Evolutionary conservation across 2,797 vertebrate species (phyloP).

Genomic region (Meda fulgida): DNA sequence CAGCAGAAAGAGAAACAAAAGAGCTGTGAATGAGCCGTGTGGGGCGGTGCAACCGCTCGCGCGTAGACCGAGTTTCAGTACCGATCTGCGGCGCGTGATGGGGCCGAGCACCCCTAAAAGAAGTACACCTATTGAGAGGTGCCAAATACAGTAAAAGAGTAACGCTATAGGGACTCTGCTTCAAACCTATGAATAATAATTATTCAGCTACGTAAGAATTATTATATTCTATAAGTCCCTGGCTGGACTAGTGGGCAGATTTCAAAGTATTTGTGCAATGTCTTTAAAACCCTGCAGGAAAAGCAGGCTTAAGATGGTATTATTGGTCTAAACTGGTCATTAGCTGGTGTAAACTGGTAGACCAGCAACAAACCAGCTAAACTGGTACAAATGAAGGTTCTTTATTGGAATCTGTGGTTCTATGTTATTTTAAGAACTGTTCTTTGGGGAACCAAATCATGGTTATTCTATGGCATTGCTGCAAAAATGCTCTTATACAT

Average conservation of each 20-base stretch:
- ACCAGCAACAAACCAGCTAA: not conserved
- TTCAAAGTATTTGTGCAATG: slow-evolving; percentile 45
- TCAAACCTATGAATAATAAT: slow-evolving; percentile 53
- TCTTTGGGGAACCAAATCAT: not conserved
- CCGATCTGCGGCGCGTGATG: slow-evolving; percentile 77
- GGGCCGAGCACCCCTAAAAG: slow-evolving; percentile 72
- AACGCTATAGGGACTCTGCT: slow-evolving; percentile 45
- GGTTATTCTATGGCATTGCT: not conserved
- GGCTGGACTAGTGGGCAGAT: slow-evolving; percentile 75
- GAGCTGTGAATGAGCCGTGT: slow-evolving; percentile 63
- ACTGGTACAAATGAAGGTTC: not conserved
- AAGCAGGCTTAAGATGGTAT: not conserved
- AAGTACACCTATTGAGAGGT: slow-evolving; percentile 76
- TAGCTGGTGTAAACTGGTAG: not conserved
- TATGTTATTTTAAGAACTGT: no score
- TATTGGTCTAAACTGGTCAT: slow-evolving; percentile 6
- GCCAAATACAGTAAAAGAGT: slow-evolving; percentile 79
- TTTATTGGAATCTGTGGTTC: not conserved
- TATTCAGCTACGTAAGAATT: slow-evolving; percentile 72
- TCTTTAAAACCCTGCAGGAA: slow-evolving; percentile 14
- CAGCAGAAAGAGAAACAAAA: slow-evolving; percentile 60
- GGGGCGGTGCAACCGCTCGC: slow-evolving; percentile 75
- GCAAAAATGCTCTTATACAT: not conserved
- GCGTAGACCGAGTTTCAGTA: slow-evolving; percentile 77
- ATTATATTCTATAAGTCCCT: slow-evolving; percentile 77